Evolutionary conservation across 2,113 vertebrate genomes (phyloP).

Genomic region (Psettodes erumei): DNA sequence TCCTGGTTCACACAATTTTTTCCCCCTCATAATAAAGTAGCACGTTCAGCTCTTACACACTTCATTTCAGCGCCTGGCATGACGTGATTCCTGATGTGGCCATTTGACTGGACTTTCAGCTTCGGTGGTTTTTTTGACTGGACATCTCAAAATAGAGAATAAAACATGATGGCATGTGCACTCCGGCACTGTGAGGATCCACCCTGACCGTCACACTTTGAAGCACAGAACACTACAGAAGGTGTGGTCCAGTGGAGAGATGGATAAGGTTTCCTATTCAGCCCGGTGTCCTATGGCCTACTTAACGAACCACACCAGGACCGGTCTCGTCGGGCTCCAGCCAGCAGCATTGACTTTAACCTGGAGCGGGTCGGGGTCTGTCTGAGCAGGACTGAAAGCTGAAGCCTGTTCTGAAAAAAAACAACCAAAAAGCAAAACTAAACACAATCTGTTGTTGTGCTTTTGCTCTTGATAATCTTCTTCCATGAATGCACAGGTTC

Average conservation of each 20-base stretch:
- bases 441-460: neutral
- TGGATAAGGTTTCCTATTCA: constrained; percentile 76
- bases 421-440: neutral
- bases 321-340: neutral
- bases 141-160: neutral
- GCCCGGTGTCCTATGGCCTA: constrained; percentile 53
- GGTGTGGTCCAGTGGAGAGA: constrained; percentile 66
- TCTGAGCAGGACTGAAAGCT: neutral
- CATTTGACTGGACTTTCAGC: neutral
- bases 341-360: neutral
- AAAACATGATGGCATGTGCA: neutral
- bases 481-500: neutral
- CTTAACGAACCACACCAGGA: constrained; percentile 34
- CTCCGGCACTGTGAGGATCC: neutral
- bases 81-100: neutral
- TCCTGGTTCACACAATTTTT: too few species aligned
- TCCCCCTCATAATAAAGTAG: too few species aligned
- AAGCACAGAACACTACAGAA: constrained; percentile 50
- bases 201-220: neutral
- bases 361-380: neutral
- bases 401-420: neutral
- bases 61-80: too few species aligned
- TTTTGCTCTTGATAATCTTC: neutral
- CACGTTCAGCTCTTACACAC: neutral
- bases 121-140: neutral